Evolutionary conservation across 2,888 invertebrate genomes (phyloP), one percentile per base, ranked within the genome.

Genomic region (Watsonalla cultraria): DNA sequence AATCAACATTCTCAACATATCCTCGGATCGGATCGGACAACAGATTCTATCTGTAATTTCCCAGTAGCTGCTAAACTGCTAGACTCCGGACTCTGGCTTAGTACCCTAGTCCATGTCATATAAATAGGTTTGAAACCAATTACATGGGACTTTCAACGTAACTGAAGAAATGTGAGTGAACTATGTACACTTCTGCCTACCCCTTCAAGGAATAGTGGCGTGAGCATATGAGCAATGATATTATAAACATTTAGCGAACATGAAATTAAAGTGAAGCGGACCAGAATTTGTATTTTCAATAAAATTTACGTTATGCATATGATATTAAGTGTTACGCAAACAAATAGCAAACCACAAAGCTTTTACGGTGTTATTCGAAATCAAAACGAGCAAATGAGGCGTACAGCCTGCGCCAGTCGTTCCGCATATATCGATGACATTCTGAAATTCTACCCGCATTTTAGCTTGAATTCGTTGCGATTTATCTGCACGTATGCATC

Each of bases 331-430:
- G 42, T 37, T 37, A 42, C 11, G 42, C 5, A 42, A 11, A 42
- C 11, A 11, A 42, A 42, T 11, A 42, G 42, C 11, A 42, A 11
- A 35, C 52, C 57, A 46, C 57, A 57, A 57, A 54, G 54, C 54
- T 57, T 57, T 51, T 46, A 54, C 51, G 11, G 49, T 11, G 33
- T 33, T 46, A 14, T 39, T 47, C 39, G 13, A 47, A 57, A 54
- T 52, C 52, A 48, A 52, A 51, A 47, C 51, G 51, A 51, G 54
- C 54, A 47, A 52, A 52, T 52, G 39, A 51, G 45, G 50, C 45
- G 45, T 47, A 57, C 24, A 39, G 46, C 33, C 37, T 6, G 49
- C 15, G 8, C 37, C 49, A 15, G 37, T 11, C 11, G 24, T 8
- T 8, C 24, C 24, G 49, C 37, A 39, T 49, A 37, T 9, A 49